phyloP scores from a whole-genome alignment of 2,113 vertebrate genomes.

The Speoplatyrhinus poulsoni region DNA sequence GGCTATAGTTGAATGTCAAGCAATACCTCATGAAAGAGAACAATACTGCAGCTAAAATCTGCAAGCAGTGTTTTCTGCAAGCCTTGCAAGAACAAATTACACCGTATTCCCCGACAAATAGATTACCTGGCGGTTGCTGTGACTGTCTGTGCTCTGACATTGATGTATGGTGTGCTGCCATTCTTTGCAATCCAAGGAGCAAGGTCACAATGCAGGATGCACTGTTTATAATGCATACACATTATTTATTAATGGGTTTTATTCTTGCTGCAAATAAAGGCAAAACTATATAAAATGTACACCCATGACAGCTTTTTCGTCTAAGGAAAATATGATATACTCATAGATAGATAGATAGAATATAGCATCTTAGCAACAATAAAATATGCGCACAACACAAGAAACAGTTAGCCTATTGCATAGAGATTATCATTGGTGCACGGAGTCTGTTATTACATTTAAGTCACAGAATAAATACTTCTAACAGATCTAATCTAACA shows the following conservation, averaged over 20 bases:
- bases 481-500: no score
- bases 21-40: slow-evolving; percentile 37
- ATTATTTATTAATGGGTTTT: not conserved
- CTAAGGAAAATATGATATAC: no score
- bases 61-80: slow-evolving; percentile 42
- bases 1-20: not conserved
- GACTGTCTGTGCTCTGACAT: slow-evolving; percentile 65
- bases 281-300: not conserved
- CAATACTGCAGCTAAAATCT: slow-evolving; percentile 23
- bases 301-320: no score
- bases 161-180: slow-evolving; percentile 71
- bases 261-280: not conserved
- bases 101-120: slow-evolving; percentile 65
- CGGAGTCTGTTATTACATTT: no score
- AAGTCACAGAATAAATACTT: no score
- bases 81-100: slow-evolving; percentile 67
- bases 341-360: no score
- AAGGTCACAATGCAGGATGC: slow-evolving; percentile 63
- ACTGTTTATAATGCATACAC: slow-evolving; percentile 28
- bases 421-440: no score
- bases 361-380: no score
- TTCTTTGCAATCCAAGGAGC: slow-evolving; percentile 54
- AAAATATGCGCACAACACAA: no score
- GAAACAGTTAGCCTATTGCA: no score
- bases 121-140: slow-evolving; percentile 67